phyloP scores from a whole-genome alignment of 2,888 invertebrate species.

The Zeuzera pyrina region DNA sequence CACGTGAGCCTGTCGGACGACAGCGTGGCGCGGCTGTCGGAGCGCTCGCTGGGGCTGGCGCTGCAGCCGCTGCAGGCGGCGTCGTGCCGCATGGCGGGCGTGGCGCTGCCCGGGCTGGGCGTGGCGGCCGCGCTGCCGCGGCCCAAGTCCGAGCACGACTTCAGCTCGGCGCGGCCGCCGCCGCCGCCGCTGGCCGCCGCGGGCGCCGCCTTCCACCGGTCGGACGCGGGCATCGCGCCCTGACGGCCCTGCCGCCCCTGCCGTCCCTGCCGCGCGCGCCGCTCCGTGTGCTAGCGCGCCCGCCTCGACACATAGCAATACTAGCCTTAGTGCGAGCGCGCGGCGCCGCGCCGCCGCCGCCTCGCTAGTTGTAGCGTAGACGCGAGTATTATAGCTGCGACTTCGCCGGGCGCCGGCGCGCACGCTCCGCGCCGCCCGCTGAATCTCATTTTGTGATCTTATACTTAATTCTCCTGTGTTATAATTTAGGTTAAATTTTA shows the following conservation, averaged over 20 bases:
- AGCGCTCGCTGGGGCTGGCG: conserved; percentile 79
- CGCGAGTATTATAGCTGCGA: conserved; percentile 66
- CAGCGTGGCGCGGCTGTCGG: conserved; percentile 74
- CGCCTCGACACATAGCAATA: conserved; percentile 59
- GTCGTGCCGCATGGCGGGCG: conserved; percentile 78
- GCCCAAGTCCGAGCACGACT: conserved; percentile 89
- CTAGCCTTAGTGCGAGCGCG: conserved; percentile 68
- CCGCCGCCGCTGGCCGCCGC: conserved; percentile 64
- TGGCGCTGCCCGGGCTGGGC: conserved; percentile 78
- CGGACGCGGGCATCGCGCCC: conserved; percentile 86
- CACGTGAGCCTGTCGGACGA: conserved; percentile 86
- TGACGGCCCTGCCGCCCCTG: conserved; percentile 80
- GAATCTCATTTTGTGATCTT: conserved; percentile 74
- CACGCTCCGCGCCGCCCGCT: conserved; percentile 51
- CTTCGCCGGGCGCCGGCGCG: conserved; percentile 58
- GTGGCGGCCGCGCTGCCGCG: conserved; percentile 77
- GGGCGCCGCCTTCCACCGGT: conserved; percentile 81
- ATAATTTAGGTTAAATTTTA: conserved; percentile 74
- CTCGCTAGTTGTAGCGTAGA: conserved; percentile 69
- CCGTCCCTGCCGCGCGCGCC: conserved; percentile 76
- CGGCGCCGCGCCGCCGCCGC: conserved; percentile 29
- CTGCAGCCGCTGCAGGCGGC: conserved; percentile 78
- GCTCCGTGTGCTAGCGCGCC: conserved; percentile 80
- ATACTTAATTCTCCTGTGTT: conserved; percentile 74
- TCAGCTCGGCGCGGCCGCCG: conserved; percentile 76